Conservation (phyloP, 2,113 vertebrate genomes). For the Phycodurus eques region DNA sequence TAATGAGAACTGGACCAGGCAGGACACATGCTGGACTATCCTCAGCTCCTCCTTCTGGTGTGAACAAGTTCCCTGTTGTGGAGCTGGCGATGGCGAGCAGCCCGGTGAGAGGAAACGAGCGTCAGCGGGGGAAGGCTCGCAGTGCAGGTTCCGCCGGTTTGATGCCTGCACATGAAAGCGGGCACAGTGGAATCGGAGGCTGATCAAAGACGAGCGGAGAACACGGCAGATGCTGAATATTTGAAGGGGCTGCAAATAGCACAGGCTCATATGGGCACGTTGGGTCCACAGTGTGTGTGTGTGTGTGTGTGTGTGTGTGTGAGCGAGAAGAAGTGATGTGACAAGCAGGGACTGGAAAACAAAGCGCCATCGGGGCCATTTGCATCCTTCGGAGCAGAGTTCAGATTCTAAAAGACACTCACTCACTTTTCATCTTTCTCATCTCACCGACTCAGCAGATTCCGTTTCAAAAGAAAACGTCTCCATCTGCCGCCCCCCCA, state of each 20-base stretch:
- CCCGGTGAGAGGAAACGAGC: background rate
- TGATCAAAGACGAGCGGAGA: constrained; percentile 69
- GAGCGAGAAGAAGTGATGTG: constrained; percentile 33
- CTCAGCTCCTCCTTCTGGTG: background rate
- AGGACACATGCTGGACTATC: background rate
- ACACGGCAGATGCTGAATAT: constrained; percentile 70
- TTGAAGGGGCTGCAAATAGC: constrained; percentile 44
- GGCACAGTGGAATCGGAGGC: constrained; percentile 56
- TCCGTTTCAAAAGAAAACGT: constrained; percentile 5
- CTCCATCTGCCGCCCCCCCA: constrained; percentile 20
- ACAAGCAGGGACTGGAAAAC: constrained; percentile 20
- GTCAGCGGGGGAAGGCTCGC: constrained; percentile 39
- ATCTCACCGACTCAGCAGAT: constrained; percentile 14
- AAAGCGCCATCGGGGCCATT: constrained; percentile 40
- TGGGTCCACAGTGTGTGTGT: background rate
- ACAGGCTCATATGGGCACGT: constrained; percentile 11
- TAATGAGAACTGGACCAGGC: background rate
- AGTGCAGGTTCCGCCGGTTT: constrained; percentile 56
- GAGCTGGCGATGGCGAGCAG: background rate
- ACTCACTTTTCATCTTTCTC: constrained; percentile 34
- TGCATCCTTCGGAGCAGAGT: constrained; percentile 10
- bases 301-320: constrained; percentile 26
- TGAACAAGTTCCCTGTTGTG: constrained; percentile 1
- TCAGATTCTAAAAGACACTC: constrained; percentile 38
- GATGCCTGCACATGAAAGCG: constrained; percentile 72